Evolutionary conservation across 2,888 invertebrate genomes (phyloP).

Genomic region (Perizoma affinitatum): DNA sequence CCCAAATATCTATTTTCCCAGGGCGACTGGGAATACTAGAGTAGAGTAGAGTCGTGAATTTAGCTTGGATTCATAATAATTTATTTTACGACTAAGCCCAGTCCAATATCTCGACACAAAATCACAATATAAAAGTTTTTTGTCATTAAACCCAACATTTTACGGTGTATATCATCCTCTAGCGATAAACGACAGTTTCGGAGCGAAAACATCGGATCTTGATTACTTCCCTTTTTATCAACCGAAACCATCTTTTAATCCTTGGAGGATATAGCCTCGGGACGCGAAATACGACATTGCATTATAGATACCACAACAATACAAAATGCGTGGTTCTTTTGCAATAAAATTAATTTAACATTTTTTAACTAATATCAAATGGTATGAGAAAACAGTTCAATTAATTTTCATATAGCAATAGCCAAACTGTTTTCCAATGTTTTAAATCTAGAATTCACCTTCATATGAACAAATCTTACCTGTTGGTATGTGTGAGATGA

Average conservation of each 20-base stretch:
- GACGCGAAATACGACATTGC: neutral
- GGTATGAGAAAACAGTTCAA: too few relatives aligned
- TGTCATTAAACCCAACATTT: conserved; percentile 24
- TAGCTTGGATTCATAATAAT: conserved; percentile 1
- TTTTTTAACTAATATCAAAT: too few relatives aligned
- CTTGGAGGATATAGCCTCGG: neutral
- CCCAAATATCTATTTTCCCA: neutral
- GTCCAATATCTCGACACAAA: neutral
- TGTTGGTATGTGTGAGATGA: too few relatives aligned
- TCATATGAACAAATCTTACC: too few relatives aligned
- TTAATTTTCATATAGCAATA: too few relatives aligned
- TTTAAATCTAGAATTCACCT: too few relatives aligned
- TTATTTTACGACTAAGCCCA: conserved; percentile 1
- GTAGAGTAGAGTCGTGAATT: too few relatives aligned
- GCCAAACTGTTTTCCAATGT: too few relatives aligned
- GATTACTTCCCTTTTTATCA: conserved; percentile 30
- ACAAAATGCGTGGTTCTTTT: too few relatives aligned
- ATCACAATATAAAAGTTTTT: conserved; percentile 12
- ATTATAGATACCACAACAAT: too few relatives aligned
- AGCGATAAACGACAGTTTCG: conserved; percentile 15
- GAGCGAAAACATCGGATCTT: conserved; percentile 23
- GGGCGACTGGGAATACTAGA: neutral
- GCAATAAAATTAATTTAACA: too few relatives aligned
- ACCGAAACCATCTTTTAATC: conserved; percentile 6
- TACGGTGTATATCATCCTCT: conserved; percentile 13